Evolutionary conservation across 2,797 vertebrate genomes (phyloP), one percentile per base, ranked within the genome.

Genomic region (Huso huso): DNA sequence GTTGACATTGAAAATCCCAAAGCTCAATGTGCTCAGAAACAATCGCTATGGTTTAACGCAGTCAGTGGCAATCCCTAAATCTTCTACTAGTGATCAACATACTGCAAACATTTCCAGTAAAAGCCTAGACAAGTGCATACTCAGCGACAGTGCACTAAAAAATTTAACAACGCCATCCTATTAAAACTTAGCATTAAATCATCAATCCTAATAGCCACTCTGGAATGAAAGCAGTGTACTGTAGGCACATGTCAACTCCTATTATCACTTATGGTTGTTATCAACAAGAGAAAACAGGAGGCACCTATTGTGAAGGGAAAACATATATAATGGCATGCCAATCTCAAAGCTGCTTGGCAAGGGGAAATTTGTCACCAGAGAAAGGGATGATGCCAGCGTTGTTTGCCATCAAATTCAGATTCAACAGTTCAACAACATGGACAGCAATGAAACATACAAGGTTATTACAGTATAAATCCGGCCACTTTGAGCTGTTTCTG

Each of bases 131-230:
- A 37, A 37, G 23, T 37, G 23, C 23, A 37, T 37, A 37, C 23
- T 37, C 23, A 37, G 23, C 23, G 23, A 37, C 4, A 2, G 23
- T 37, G 23, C 23, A 37, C 23, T 37, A 37, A 37, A 37, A 37
- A 3, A 37, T 37, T 3, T 37, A 37, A 37, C 23, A 37, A 37
- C 23, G 23, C 23, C 2, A 37, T 37, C 2, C 23, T 58, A 58
- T 58, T 50, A 68, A 18, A 37, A 64, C 11, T 12, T 49, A 48
- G 13, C 8, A 59, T 64, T 18, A 64, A 68, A 64, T 49, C 67
- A 53, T 58, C 13, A 49, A 12, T 57, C 10, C 52, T 57, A 55
- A 63, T 11, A 10, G 9, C 53, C 37, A 23, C 52, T 7, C 49
- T 64, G 15, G 63, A 48, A 59, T 13, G 23, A 37, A 50, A 50